Evolutionary conservation across 2,888 invertebrate species (phyloP).

Genomic region (Strigamia maritima): DNA sequence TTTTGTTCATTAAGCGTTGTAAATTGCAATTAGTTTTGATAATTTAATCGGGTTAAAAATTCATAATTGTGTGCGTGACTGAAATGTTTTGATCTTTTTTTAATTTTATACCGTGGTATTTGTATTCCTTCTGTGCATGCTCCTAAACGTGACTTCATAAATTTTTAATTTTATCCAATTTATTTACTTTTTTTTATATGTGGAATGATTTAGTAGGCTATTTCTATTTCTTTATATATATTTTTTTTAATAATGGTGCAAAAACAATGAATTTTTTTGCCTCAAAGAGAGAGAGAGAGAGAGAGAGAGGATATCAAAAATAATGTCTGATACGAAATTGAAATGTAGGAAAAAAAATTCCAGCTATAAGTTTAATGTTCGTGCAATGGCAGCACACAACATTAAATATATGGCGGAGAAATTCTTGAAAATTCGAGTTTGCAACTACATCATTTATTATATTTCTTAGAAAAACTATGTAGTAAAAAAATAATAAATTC

Average conservation of each 20-base stretch:
- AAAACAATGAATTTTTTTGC: neutral
- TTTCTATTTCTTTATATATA: neutral
- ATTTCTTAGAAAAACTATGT: neutral
- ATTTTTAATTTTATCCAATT: neutral
- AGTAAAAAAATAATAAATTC: neutral
- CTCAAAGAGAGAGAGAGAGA: neutral
- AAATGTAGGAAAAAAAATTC: neutral
- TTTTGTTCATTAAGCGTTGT: neutral
- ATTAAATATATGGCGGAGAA: neutral
- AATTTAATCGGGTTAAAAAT: neutral
- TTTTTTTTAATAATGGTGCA: neutral
- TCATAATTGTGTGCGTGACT: neutral
- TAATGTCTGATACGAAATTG: neutral
- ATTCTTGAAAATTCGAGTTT: neutral
- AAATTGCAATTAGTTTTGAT: neutral
- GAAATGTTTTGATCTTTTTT: neutral
- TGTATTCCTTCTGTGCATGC: neutral
- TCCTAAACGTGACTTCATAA: neutral
- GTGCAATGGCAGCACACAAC: neutral
- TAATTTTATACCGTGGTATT: neutral
- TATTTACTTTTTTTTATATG: neutral
- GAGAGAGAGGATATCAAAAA: neutral
- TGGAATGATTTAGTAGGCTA: neutral
- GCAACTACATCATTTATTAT: neutral
- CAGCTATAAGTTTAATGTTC: conserved; percentile 1